Conservation (phyloP, 2,888 invertebrate genomes). For the Dendrolimus pini region DNA sequence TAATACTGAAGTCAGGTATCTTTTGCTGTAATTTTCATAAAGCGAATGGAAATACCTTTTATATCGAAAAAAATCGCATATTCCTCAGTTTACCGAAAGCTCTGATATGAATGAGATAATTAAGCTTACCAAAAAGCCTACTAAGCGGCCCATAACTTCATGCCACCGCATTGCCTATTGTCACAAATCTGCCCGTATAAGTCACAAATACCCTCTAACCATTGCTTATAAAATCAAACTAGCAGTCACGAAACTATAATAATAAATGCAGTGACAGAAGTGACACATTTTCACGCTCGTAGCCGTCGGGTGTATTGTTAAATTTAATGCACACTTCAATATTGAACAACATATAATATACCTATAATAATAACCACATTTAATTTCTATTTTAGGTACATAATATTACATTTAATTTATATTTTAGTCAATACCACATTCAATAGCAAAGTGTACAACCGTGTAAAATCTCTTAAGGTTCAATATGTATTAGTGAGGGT, state of each 20-base stretch:
- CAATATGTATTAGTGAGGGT: too few relatives aligned
- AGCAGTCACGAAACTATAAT: conserved; percentile 29
- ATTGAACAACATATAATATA: background rate
- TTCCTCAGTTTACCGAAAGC: too few relatives aligned
- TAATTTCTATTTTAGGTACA: too few relatives aligned
- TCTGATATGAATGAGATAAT: background rate
- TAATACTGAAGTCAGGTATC: too few relatives aligned
- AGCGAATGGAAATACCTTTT: too few relatives aligned
- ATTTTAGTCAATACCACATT: too few relatives aligned
- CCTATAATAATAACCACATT: too few relatives aligned
- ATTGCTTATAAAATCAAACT: conserved; percentile 22
- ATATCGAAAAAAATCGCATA: too few relatives aligned
- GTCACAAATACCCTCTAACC: conserved; percentile 6
- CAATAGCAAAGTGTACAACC: too few relatives aligned
- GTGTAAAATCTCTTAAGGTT: too few relatives aligned
- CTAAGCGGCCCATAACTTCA: conserved; percentile 1
- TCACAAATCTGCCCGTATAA: conserved; percentile 1
- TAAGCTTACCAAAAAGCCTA: background rate
- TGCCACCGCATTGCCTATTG: conserved; percentile 4
- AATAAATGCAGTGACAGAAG: conserved; percentile 23
- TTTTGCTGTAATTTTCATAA: too few relatives aligned
- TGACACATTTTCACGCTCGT: conserved; percentile 25
- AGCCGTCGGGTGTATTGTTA: conserved; percentile 1
- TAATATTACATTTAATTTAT: too few relatives aligned
- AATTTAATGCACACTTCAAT: background rate